Conservation (phyloP, 2,888 invertebrate species). For the Tryphoninae sp. region DNA sequence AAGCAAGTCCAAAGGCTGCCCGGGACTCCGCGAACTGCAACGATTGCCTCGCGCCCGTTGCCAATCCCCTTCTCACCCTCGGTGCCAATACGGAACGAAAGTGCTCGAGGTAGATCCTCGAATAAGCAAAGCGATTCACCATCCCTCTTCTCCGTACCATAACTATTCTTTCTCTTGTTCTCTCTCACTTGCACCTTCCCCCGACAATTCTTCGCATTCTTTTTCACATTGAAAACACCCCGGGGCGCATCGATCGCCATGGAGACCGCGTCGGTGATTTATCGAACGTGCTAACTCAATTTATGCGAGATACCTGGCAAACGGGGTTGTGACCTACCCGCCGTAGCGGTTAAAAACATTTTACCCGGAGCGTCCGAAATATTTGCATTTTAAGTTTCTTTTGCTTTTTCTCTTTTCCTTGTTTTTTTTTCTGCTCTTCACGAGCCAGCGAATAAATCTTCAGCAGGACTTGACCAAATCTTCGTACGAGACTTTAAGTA, state of each 20-base stretch:
- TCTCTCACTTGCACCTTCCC: background rate
- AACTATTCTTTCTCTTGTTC: background rate
- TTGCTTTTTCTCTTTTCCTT: background rate
- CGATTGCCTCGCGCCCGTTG: background rate
- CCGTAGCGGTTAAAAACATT: too few relatives aligned
- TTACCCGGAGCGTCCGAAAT: constrained; percentile 6
- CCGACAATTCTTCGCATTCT: background rate
- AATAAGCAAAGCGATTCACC: constrained; percentile 17
- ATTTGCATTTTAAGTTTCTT: background rate
- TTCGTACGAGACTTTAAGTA: background rate
- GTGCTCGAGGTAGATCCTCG: constrained; percentile 20
- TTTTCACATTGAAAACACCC: background rate
- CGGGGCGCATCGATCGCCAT: too few relatives aligned
- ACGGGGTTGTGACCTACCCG: too few relatives aligned
- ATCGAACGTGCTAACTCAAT: too few relatives aligned
- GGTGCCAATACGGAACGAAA: constrained; percentile 46
- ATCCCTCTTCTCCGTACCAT: background rate
- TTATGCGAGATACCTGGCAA: too few relatives aligned
- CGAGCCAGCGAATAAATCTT: background rate
- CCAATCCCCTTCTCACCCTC: background rate
- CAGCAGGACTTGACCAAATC: constrained; percentile 6
- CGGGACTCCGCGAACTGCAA: background rate
- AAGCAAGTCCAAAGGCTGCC: constrained; percentile 12
- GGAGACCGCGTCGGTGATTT: too few relatives aligned
- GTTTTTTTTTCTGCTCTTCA: too few relatives aligned